Evolutionary conservation across 1,140 invertebrate genomes (phyloP).

Genomic region (Anastrepha ludens): DNA sequence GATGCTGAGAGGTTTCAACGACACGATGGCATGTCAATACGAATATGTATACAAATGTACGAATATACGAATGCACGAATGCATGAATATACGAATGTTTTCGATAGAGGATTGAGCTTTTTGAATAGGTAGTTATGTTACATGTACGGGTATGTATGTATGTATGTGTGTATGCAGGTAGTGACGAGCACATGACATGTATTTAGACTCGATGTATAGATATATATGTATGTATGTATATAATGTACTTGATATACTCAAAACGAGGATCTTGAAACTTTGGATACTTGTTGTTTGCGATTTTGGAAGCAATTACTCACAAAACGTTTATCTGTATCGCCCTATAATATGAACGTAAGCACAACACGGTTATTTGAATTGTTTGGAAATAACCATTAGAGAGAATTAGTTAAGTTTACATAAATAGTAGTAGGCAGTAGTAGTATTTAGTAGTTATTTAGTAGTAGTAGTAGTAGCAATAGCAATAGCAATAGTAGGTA

Average conservation of each 20-base stretch:
- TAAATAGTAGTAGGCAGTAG: slow-evolving; percentile 17
- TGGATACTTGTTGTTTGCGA: slow-evolving; percentile 58
- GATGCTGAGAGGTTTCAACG: slow-evolving; percentile 8
- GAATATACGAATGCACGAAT: slow-evolving; percentile 27
- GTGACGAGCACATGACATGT: slow-evolving; percentile 7
- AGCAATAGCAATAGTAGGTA: slow-evolving; percentile 33
- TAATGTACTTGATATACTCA: slow-evolving; percentile 55
- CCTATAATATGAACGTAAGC: slow-evolving; percentile 74
- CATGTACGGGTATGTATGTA: slow-evolving; percentile 33
- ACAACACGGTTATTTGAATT: slow-evolving; percentile 61
- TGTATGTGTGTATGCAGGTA: background rate
- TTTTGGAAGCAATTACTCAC: slow-evolving; percentile 74
- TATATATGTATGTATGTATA: slow-evolving; percentile 53
- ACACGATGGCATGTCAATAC: slow-evolving; percentile 33
- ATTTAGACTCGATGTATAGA: slow-evolving; percentile 37
- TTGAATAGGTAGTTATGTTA: slow-evolving; percentile 20
- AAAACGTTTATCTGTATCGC: slow-evolving; percentile 74
- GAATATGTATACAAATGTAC: background rate
- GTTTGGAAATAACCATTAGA: slow-evolving; percentile 49
- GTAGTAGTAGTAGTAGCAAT: slow-evolving; percentile 10
- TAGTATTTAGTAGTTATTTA: background rate
- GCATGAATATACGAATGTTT: background rate
- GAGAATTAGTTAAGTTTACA: slow-evolving; percentile 48
- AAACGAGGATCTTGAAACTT: slow-evolving; percentile 55
- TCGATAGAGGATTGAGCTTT: background rate